These are phyloP conservation scores for Crossaster papposus DNA, from an alignment of 53 echinoderm and acorn worm species.

Conservation along the genomic window DNA sequence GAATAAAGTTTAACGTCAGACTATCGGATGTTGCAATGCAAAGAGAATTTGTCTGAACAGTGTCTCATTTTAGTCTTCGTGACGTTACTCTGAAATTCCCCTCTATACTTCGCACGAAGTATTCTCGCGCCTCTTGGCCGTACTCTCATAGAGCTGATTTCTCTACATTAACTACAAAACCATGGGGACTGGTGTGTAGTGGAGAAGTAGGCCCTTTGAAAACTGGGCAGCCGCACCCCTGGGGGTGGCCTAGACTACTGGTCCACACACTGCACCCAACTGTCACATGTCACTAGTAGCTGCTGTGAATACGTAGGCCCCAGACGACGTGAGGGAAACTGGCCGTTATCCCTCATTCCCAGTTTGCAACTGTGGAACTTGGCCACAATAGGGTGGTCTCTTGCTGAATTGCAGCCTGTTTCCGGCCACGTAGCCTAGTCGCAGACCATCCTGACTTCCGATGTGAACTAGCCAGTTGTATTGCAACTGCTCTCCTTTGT, in stretches of 20 bases:
- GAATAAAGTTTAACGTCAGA: no score
- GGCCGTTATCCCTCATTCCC: not conserved
- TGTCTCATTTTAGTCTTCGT: no score
- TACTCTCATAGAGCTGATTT: no score
- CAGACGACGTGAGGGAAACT: not conserved
- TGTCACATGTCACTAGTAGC: not conserved
- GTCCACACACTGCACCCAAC: slow-evolving; percentile 1
- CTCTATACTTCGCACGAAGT: no score
- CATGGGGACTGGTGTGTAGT: not conserved
- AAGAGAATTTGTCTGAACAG: no score
- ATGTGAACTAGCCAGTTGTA: slow-evolving; percentile 40
- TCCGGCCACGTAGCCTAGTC: slow-evolving; percentile 27
- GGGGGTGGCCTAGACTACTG: not conserved
- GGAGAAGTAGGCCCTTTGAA: not conserved
- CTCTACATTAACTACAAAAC: no score
- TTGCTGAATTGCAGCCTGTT: slow-evolving; percentile 23
- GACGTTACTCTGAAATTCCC: no score
- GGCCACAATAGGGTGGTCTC: slow-evolving; percentile 24
- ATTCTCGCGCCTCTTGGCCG: no score
- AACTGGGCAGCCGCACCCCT: not conserved
- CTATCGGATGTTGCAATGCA: no score
- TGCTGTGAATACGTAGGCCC: not conserved
- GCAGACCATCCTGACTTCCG: slow-evolving; percentile 51
- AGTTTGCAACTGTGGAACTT: slow-evolving; percentile 6
- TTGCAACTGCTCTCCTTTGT: slow-evolving; percentile 34